Percentiles rank a stretch among this genome's conserved stretches.
These are phyloP conservation scores for Pseudochirops corinnae DNA, from an alignment of 2,797 vertebrate genomes.

Conservation along the genomic window DNA sequence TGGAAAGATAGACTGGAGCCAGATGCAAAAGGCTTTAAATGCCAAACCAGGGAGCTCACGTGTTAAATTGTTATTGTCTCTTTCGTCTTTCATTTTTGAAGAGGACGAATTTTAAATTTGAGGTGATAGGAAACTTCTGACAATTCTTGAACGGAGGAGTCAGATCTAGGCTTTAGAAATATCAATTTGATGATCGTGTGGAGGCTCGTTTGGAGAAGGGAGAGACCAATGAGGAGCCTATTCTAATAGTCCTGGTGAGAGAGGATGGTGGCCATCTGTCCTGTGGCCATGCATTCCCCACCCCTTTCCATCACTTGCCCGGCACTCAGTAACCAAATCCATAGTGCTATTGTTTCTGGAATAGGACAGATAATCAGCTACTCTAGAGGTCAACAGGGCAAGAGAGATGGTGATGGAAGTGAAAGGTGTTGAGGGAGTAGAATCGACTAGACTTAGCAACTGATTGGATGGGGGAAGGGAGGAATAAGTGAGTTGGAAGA, in stretches of 20 bases:
- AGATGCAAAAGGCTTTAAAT: neutral
- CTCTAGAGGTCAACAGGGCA: neutral
- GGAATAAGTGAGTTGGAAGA: neutral
- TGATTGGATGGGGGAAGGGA: neutral
- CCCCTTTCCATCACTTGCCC: neutral
- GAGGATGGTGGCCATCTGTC: neutral
- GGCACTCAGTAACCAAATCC: neutral
- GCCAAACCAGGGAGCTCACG: neutral
- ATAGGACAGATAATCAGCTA: neutral
- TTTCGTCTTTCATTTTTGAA: neutral
- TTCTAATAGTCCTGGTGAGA: neutral
- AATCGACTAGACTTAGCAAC: neutral
- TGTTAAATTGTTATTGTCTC: neutral
- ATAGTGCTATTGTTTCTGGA: neutral
- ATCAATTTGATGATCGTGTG: neutral
- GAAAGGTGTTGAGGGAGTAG: neutral
- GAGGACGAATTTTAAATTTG: neutral
- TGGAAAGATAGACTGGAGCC: neutral
- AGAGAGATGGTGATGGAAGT: neutral
- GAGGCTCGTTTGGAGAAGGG: neutral
- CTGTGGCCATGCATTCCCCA: neutral
- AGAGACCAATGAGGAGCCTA: neutral
- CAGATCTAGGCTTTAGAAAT: neutral
- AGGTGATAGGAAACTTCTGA: neutral
- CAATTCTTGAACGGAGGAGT: neutral